Conservation (phyloP, 2,797 vertebrate genomes). For the Tenualosa thibaudeaui region DNA sequence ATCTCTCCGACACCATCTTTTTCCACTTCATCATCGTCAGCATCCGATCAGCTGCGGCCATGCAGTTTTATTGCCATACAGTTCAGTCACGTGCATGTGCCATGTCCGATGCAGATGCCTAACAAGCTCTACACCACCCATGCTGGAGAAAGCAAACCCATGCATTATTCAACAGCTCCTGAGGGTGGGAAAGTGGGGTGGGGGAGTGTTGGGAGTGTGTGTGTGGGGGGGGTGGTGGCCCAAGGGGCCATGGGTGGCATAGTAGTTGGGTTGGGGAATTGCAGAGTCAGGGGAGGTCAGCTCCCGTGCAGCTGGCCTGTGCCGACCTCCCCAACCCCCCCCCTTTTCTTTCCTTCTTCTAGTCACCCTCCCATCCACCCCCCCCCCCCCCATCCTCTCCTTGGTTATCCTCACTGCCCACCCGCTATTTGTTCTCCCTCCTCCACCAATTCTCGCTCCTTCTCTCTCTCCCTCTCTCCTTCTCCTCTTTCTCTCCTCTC, state of each 20-base stretch:
- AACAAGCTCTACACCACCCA: slow-evolving; percentile 38
- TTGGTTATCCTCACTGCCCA: background rate
- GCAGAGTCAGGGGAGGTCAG: slow-evolving; percentile 37
- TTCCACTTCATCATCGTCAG: background rate
- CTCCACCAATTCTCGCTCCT: background rate
- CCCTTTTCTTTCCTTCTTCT: background rate
- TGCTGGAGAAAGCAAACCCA: slow-evolving; percentile 47
- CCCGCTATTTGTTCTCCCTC: background rate
- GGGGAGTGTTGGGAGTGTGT: too few species aligned
- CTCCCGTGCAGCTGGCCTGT: slow-evolving; percentile 7
- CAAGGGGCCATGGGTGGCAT: slow-evolving; percentile 29
- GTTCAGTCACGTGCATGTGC: background rate
- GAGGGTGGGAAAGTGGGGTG: background rate
- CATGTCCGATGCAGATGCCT: slow-evolving; percentile 46
- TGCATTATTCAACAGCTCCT: slow-evolving; percentile 54
- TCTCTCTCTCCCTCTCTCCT: background rate
- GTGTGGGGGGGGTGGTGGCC: background rate
- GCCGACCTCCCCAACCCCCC: background rate
- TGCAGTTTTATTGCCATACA: slow-evolving; percentile 1
- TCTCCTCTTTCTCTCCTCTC: background rate
- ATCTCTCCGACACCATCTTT: background rate
- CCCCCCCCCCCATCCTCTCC: background rate
- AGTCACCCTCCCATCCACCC: background rate
- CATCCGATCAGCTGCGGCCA: background rate
- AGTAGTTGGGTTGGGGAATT: slow-evolving; percentile 39